A percentile compares a stretch with the other conserved stretches of the same genome.
Evolutionary conservation across 1,140 invertebrate species (phyloP).

Genomic region (Colletes gigas): DNA sequence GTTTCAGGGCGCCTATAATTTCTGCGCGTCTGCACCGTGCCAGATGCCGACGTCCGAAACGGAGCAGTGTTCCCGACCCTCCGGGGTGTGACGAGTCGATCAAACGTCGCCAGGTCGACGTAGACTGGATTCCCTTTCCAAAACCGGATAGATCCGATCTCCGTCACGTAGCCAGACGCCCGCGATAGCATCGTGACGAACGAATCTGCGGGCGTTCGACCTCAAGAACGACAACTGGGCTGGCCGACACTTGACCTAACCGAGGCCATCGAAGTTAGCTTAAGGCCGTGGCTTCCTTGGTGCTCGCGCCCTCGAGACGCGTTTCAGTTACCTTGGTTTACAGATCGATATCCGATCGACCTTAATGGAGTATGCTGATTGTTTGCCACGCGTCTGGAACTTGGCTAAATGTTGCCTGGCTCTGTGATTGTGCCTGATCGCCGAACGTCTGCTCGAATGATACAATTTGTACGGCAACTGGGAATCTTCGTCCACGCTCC

Average conservation of each 20-base stretch:
- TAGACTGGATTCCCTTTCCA: constrained; percentile 16
- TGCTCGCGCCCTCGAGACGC: neutral
- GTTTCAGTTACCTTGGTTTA: neutral
- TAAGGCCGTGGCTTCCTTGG: constrained; percentile 16
- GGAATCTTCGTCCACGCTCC: too few relatives aligned
- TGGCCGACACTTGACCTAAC: constrained; percentile 37
- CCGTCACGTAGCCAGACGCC: constrained; percentile 41
- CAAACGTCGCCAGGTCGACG: constrained; percentile 14
- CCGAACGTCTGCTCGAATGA: neutral
- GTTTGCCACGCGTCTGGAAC: constrained; percentile 1
- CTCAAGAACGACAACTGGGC: constrained; percentile 8
- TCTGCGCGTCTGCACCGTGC: neutral
- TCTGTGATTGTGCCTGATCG: constrained; percentile 15
- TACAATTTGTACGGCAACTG: too few relatives aligned
- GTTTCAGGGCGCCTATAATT: constrained; percentile 17
- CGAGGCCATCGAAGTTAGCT: constrained; percentile 12
- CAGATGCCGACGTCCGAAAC: neutral
- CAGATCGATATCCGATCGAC: constrained; percentile 37
- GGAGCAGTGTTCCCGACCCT: neutral
- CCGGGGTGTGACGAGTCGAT: constrained; percentile 35
- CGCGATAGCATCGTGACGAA: constrained; percentile 40
- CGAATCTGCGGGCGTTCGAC: neutral
- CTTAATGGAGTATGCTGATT: constrained; percentile 43
- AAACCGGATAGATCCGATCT: constrained; percentile 45
- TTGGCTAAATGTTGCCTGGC: constrained; percentile 18